Base-by-base conservation (phyloP, 2,888 invertebrate genomes). In the Cheilosia soror region DNA sequence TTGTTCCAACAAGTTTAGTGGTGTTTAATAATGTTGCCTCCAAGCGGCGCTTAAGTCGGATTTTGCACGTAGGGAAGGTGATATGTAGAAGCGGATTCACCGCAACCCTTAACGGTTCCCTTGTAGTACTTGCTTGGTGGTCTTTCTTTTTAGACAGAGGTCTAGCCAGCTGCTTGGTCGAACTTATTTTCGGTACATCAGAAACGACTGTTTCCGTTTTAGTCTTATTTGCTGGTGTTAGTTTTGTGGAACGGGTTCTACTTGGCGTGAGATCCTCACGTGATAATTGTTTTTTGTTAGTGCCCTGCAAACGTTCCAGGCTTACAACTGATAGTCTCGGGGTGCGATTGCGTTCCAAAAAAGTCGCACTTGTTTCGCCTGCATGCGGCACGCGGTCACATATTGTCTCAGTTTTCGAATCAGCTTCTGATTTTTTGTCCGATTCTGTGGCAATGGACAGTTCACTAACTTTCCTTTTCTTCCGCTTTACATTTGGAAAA, bases 401-500 rank as follows among this genome's bases (percentile, higher is more conserved):
- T 5, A 87, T 44, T 33, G 87, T 76, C 31, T 88, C 88, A 2
- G 83, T 51, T 4, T 87, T 77, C 11, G 79, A 63, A 20, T 71
- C 80, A 0, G 58, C 25, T 60, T 73, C 79, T 7, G 62, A 66
- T 51, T 73, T 72, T 58, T 66, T 40, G 27, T 73, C 66, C 27
- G 49, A 40, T 51, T 77, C 51, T 13, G 4, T 37, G 6, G 49
- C 51, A 2, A 25, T 33, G 0, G 69, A 69, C 31, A 68, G 27
- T 53, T 88, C 89, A 27, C 89, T 89, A 0, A 90, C 88, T 60
- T 90, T 96, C 90, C 96, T 96, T 90, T 97, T 97, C 92, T 97
- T 97, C 90, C 95, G 96, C 89, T 96, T 96, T 15, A 96, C 93
- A 27, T 95, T 96, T 0, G 98, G 98, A 91, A 98, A 98, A 4